These are phyloP conservation scores for Rhinoraja longicauda DNA, from an alignment of 2,797 vertebrate species.

Conservation along the genomic window DNA sequence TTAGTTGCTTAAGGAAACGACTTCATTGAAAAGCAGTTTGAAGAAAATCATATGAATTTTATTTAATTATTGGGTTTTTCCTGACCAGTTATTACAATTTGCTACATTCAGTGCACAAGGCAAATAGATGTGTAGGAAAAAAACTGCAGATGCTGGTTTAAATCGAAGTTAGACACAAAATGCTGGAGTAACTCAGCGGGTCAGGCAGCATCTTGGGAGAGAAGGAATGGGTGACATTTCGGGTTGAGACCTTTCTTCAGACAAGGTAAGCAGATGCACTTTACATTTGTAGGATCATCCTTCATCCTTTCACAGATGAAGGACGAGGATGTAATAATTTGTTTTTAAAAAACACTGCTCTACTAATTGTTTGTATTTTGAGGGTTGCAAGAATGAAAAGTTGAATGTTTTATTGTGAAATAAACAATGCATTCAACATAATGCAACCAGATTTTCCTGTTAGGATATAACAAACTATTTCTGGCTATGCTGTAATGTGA, in stretches of 20 bases:
- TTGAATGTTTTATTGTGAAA: background rate
- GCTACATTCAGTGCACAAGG: background rate
- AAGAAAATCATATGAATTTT: background rate
- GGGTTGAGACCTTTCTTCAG: too few relatives aligned
- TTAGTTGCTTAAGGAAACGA: background rate
- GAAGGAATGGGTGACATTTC: too few relatives aligned
- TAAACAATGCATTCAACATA: background rate
- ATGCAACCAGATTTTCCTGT: background rate
- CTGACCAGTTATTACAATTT: background rate
- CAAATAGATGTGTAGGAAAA: too few relatives aligned
- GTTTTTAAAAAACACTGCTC: background rate
- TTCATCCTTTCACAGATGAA: background rate
- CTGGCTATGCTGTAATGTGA: background rate
- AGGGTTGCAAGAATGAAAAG: background rate
- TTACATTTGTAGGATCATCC: background rate
- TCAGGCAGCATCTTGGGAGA: too few relatives aligned
- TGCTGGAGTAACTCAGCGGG: too few relatives aligned
- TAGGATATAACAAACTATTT: background rate
- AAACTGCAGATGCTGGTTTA: too few relatives aligned
- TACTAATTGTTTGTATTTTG: background rate
- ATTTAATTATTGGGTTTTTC: background rate
- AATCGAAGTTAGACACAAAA: too few relatives aligned
- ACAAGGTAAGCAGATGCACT: background rate
- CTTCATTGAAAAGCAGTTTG: background rate
- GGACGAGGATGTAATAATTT: background rate